A percentile compares a stretch with the other conserved stretches of the same genome.
phyloP scores from a whole-genome alignment of 2,113 vertebrate genomes.

The Oplegnathus fasciatus region DNA sequence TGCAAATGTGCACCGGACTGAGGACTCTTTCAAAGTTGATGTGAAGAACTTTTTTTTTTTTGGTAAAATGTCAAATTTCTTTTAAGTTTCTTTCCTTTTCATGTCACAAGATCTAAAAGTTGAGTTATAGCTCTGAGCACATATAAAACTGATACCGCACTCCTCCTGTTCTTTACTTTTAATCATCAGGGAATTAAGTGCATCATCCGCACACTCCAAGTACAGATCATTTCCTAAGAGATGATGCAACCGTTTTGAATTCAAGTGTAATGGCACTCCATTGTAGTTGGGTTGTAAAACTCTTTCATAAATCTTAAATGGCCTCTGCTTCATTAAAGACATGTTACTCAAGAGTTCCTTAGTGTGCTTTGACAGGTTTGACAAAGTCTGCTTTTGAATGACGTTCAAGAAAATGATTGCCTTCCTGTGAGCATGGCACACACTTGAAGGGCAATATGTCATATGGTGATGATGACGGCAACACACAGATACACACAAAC shows the following conservation, averaged over 20 bases:
- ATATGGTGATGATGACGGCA: constrained; percentile 8
- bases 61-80: constrained; percentile 44
- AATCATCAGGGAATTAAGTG: constrained; percentile 59
- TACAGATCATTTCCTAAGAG: constrained; percentile 66
- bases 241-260: constrained; percentile 79
- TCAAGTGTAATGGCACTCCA: constrained; percentile 72
- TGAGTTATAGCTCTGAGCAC: constrained; percentile 61
- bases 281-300: constrained; percentile 69
- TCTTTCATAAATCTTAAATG: constrained; percentile 75
- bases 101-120: constrained; percentile 73
- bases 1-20: constrained; percentile 52
- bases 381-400: constrained; percentile 44
- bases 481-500: constrained; percentile 34
- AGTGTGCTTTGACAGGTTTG: constrained; percentile 63
- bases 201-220: constrained; percentile 58
- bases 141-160: constrained; percentile 51
- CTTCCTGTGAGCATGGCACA: constrained; percentile 30
- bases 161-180: constrained; percentile 59
- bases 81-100: constrained; percentile 62
- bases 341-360: constrained; percentile 39
- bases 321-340: constrained; percentile 73
- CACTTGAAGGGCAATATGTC: constrained; percentile 69
- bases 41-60: constrained; percentile 22
- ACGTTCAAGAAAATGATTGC: constrained; percentile 28
- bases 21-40: constrained; percentile 57